Evolutionary conservation across 37 sponge, comb jelly and placozoan genomes (phyloP).

Genomic region (Tethya wilhelma): DNA sequence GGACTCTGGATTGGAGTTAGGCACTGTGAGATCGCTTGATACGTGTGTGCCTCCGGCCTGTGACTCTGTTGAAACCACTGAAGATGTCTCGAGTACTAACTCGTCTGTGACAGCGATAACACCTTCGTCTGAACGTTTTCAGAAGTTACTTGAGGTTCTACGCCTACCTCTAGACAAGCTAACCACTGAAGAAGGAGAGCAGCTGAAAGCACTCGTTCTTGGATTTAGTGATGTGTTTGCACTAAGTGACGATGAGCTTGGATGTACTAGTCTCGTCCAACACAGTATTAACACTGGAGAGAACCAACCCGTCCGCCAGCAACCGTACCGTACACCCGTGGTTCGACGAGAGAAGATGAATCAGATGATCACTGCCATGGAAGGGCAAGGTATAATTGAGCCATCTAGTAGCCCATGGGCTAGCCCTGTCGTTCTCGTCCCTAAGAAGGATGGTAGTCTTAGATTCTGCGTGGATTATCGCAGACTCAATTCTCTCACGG

Average conservation of each 20-base stretch:
- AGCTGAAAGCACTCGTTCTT: too few species aligned
- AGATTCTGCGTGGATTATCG: slow-evolving; percentile 73
- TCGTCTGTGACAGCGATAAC: too few species aligned
- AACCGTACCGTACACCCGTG: slow-evolving; percentile 18
- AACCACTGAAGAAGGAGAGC: too few species aligned
- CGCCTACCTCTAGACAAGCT: too few species aligned
- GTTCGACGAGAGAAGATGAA: slow-evolving; percentile 16
- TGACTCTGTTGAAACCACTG: too few species aligned
- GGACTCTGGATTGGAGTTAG: too few species aligned
- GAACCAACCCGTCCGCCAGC: slow-evolving; percentile 39
- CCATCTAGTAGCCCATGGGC: slow-evolving; percentile 65
- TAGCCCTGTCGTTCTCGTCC: too few species aligned
- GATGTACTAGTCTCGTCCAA: slow-evolving; percentile 32
- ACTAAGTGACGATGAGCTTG: slow-evolving; percentile 39
- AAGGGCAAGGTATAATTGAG: slow-evolving; percentile 44
- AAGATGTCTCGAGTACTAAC: too few species aligned
- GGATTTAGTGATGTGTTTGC: slow-evolving; percentile 54
- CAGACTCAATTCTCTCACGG: slow-evolving; percentile 52
- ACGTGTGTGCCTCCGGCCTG: too few species aligned
- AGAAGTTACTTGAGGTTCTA: too few species aligned
- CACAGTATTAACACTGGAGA: slow-evolving; percentile 64
- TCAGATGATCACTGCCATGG: slow-evolving; percentile 44
- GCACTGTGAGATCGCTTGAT: too few species aligned
- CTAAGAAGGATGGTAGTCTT: slow-evolving; percentile 33
- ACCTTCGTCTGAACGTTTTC: too few species aligned